Evolutionary conservation across 2,113 vertebrate genomes (phyloP).

Genomic region (Malaclemys terrapin): DNA sequence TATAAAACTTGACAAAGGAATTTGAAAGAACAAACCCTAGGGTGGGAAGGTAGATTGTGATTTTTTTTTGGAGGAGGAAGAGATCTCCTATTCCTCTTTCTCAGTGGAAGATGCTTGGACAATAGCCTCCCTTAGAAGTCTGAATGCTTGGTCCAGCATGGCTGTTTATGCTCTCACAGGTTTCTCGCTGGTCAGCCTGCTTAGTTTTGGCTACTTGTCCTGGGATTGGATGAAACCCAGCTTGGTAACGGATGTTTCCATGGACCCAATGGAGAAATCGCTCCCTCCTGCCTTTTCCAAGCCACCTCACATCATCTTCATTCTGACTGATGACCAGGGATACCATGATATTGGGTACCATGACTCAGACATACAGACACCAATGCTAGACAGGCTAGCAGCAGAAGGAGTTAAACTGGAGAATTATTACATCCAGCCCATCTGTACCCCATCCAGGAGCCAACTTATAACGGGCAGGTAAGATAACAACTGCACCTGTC

Average conservation of each 20-base stretch:
- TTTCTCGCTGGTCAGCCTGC: slow-evolving; percentile 93
- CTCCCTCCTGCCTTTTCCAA: slow-evolving; percentile 57
- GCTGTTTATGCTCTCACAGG: slow-evolving; percentile 89
- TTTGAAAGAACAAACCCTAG: background rate
- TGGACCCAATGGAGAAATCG: slow-evolving; percentile 55
- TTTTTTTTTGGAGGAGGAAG: background rate
- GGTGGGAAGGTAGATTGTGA: background rate
- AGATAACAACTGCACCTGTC: background rate
- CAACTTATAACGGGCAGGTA: slow-evolving; percentile 98
- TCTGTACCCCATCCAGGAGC: slow-evolving; percentile 96
- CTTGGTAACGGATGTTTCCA: slow-evolving; percentile 84
- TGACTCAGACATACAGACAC: slow-evolving; percentile 93
- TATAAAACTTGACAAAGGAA: background rate
- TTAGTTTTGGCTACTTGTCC: slow-evolving; percentile 95
- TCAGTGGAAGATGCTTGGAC: background rate
- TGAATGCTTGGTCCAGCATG: slow-evolving; percentile 64
- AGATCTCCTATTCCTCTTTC: background rate
- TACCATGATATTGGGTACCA: slow-evolving; percentile 97
- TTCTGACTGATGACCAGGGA: slow-evolving; percentile 97
- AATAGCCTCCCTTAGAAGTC: slow-evolving; percentile 10
- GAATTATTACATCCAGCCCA: slow-evolving; percentile 98
- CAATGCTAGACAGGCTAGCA: slow-evolving; percentile 92
- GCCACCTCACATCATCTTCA: slow-evolving; percentile 95
- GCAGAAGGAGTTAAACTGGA: slow-evolving; percentile 95
- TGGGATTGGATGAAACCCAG: slow-evolving; percentile 93